Percentiles rank a stretch among this genome's conserved stretches.
phyloP scores from a whole-genome alignment of 2,888 invertebrate species.

The Acrocera orbiculus region DNA sequence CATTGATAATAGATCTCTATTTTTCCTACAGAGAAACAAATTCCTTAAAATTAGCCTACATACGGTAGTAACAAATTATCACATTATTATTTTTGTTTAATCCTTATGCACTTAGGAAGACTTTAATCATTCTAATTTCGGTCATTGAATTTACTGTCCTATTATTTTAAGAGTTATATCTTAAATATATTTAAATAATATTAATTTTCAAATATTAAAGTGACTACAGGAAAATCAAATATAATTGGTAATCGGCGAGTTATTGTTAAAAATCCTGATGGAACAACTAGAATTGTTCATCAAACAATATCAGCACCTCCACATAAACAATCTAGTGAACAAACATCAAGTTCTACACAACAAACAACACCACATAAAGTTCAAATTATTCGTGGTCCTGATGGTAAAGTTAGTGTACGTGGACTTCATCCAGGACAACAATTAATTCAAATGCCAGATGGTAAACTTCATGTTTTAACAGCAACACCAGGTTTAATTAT shows the following conservation, averaged over 20 bases:
- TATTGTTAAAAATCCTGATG: conserved; percentile 37
- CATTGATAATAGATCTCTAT: too few species aligned
- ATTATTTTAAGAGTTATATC: too few species aligned
- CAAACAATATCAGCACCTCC: conserved; percentile 41
- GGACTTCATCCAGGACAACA: conserved; percentile 87
- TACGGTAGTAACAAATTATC: too few species aligned
- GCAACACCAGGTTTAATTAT: conserved; percentile 26
- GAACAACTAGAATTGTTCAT: conserved; percentile 45
- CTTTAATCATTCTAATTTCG: too few species aligned
- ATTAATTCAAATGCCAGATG: conserved; percentile 82
- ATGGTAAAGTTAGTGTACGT: conserved; percentile 80
- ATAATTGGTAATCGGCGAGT: conserved; percentile 24
- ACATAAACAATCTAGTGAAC: conserved; percentile 40
- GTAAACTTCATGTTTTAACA: conserved; percentile 64
- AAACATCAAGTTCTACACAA: conserved; percentile 27
- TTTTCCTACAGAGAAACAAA: too few species aligned
- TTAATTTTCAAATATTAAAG: too few species aligned
- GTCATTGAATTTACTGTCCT: too few species aligned
- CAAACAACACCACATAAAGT: conserved; percentile 45
- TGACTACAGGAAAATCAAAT: conserved; percentile 6
- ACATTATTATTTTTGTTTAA: too few species aligned
- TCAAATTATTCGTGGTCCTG: conserved; percentile 76
- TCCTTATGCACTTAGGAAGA: too few species aligned
- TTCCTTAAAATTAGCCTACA: too few species aligned
- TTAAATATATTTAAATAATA: too few species aligned